These are phyloP conservation scores for Acridotheres tristis DNA, from an alignment of 2,797 vertebrate species.

Conservation along the genomic window DNA sequence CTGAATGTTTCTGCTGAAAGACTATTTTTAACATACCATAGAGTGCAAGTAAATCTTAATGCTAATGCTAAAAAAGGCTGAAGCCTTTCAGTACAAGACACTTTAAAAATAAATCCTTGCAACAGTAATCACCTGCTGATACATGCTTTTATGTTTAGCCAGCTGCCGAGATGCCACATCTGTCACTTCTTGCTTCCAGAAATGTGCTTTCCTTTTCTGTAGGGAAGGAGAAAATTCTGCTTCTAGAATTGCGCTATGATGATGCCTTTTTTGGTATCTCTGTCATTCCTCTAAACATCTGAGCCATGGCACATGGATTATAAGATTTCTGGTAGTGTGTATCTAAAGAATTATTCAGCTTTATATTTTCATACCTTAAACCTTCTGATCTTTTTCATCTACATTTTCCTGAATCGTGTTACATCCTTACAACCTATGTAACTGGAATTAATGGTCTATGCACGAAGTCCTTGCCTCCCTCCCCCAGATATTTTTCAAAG, in stretches of 20 bases:
- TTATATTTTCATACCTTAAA: not conserved
- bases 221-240: slow-evolving; percentile 40
- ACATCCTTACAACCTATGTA: not conserved
- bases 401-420: not conserved
- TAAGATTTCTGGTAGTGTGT: not conserved
- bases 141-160: slow-evolving; percentile 37
- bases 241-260: not conserved
- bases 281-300: slow-evolving; percentile 13
- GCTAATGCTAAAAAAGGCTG: not conserved
- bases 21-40: not conserved
- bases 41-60: not conserved
- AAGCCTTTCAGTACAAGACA: not conserved
- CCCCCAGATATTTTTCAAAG: not conserved
- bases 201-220: slow-evolving; percentile 42
- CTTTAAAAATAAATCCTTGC: slow-evolving; percentile 50
- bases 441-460: not conserved
- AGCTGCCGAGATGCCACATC: slow-evolving; percentile 59
- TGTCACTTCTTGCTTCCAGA: slow-evolving; percentile 43
- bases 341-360: not conserved
- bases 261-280: slow-evolving; percentile 65
- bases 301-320: not conserved
- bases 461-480: not conserved
- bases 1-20: not conserved
- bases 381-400: not conserved
- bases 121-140: slow-evolving; percentile 41